A percentile compares a stretch with the other conserved stretches of the same genome.
These are phyloP conservation scores for Chydorus sphaericus DNA, from an alignment of 2,888 invertebrate genomes.

Conservation along the genomic window DNA sequence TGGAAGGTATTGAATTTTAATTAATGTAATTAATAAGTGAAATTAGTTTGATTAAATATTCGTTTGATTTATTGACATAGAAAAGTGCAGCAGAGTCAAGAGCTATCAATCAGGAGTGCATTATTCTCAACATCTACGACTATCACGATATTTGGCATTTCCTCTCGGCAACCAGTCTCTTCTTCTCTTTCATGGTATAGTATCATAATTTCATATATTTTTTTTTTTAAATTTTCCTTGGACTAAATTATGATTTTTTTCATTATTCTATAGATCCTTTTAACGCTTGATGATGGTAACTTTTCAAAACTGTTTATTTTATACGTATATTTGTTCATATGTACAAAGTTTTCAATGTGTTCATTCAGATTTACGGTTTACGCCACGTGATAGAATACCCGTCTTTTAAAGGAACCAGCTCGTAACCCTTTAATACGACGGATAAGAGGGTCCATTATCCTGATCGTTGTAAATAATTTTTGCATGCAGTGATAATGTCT, in stretches of 20 bases:
- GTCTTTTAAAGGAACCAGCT: conserved; percentile 70
- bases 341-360: too few relatives aligned
- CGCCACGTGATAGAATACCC: conserved; percentile 47
- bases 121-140: conserved; percentile 34
- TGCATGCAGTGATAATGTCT: too few relatives aligned
- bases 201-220: conserved; percentile 18
- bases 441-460: too few relatives aligned
- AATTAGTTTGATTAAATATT: conserved; percentile 12
- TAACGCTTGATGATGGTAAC: conserved; percentile 69
- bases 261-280: too few relatives aligned
- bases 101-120: conserved; percentile 30
- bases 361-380: conserved; percentile 49
- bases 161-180: conserved; percentile 27
- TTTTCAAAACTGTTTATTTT: too few relatives aligned
- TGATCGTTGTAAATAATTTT: too few relatives aligned
- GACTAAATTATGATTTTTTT: too few relatives aligned
- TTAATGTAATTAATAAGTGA: conserved; percentile 8
- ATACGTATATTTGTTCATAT: too few relatives aligned
- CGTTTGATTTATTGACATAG: conserved; percentile 9
- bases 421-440: too few relatives aligned
- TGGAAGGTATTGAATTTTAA: conserved; percentile 41
- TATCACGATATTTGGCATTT: conserved; percentile 39
- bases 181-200: conserved; percentile 17
- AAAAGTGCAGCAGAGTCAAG: conserved; percentile 29
- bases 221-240: conserved; percentile 1